Evolutionary conservation across 2,888 invertebrate species (phyloP).

Genomic region (Callinectes sapidus): DNA sequence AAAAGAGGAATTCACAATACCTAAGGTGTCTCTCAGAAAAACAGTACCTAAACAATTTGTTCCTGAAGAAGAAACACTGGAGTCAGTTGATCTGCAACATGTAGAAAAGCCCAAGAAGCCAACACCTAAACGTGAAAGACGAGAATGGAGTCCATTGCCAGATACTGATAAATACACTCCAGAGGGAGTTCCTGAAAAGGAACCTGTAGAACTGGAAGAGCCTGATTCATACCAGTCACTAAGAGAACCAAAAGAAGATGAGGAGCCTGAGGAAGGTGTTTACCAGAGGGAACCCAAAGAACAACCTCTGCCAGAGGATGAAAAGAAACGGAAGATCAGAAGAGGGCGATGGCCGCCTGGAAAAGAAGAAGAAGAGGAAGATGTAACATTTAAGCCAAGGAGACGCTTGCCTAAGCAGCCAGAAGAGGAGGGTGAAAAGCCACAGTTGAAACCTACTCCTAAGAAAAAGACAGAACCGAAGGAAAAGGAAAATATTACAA

Average conservation of each 20-base stretch:
- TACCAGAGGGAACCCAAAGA: conserved; percentile 55
- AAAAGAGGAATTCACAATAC: conserved; percentile 61
- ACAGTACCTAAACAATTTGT: conserved; percentile 62
- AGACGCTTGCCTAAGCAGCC: conserved; percentile 58
- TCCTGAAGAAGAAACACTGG: conserved; percentile 50
- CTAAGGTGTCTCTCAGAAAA: conserved; percentile 63
- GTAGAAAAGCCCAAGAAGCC: conserved; percentile 52
- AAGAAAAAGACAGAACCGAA: conserved; percentile 56
- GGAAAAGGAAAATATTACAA: conserved; percentile 37
- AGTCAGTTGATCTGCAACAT: conserved; percentile 61
- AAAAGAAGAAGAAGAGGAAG: conserved; percentile 54
- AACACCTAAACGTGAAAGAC: conserved; percentile 48
- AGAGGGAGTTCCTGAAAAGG: conserved; percentile 55
- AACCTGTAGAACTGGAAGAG: conserved; percentile 55
- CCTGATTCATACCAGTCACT: conserved; percentile 5
- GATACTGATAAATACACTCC: conserved; percentile 51
- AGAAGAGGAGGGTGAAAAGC: conserved; percentile 54
- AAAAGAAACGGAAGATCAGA: conserved; percentile 44
- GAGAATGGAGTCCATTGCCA: conserved; percentile 60
- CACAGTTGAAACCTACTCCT: conserved; percentile 61
- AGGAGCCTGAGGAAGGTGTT: conserved; percentile 42
- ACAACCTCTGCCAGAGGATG: conserved; percentile 37
- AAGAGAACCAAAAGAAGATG: conserved; percentile 36
- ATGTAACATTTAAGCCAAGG: conserved; percentile 56
- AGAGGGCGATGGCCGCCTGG: conserved; percentile 46